These are phyloP conservation scores for Apogon hyalosoma DNA, from an alignment of 2,797 vertebrate genomes.

Conservation along the genomic window DNA sequence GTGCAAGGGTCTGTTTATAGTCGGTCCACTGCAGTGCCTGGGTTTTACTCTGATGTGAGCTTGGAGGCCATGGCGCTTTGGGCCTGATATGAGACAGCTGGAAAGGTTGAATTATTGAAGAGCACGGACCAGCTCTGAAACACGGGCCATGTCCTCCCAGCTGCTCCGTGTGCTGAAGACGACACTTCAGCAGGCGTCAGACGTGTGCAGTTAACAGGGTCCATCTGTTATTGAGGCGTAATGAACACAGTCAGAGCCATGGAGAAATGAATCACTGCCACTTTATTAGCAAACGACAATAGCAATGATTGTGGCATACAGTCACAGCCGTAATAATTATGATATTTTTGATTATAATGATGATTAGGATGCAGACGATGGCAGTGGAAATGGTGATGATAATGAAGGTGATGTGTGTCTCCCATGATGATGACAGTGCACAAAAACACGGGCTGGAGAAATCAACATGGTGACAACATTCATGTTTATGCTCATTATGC, in stretches of 20 bases:
- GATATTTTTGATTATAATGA: constrained; percentile 79
- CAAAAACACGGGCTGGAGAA: constrained; percentile 47
- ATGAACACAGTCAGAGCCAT: constrained; percentile 72
- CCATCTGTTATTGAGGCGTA: constrained; percentile 80
- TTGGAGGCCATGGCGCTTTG: constrained; percentile 62
- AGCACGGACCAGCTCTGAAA: constrained; percentile 73
- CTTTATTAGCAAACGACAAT: constrained; percentile 72
- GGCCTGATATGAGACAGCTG: constrained; percentile 80
- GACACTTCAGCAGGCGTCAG: constrained; percentile 80
- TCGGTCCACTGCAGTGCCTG: constrained; percentile 32
- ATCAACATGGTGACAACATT: constrained; percentile 54
- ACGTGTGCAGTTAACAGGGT: constrained; percentile 79
- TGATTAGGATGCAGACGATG: constrained; percentile 73
- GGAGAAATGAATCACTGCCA: constrained; percentile 75
- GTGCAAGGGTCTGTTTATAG: constrained; percentile 46
- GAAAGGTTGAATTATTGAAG: constrained; percentile 84
- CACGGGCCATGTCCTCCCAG: constrained; percentile 77
- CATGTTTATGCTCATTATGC: constrained; percentile 62
- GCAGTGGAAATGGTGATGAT: constrained; percentile 49
- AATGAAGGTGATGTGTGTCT: constrained; percentile 62
- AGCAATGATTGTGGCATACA: constrained; percentile 63
- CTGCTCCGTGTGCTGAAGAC: constrained; percentile 75
- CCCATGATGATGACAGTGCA: constrained; percentile 59
- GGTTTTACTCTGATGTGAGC: constrained; percentile 54
- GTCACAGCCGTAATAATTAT: constrained; percentile 74